phyloP scores from a whole-genome alignment of 2,888 invertebrate species.

The Microctonus hyperodae region DNA sequence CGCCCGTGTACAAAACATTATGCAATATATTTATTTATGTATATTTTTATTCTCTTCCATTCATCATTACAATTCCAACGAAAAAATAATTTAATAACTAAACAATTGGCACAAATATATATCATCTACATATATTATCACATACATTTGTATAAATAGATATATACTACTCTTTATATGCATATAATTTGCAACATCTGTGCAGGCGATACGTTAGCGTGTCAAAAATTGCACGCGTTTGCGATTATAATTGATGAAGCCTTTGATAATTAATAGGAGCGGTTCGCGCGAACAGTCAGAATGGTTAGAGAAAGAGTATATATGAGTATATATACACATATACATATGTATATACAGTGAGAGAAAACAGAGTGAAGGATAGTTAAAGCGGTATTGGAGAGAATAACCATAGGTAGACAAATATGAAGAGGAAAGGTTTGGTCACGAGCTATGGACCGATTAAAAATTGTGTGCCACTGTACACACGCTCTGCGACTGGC shows the following conservation, averaged over 20 bases:
- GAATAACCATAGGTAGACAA: too few species aligned
- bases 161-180: background rate
- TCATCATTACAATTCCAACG: too few species aligned
- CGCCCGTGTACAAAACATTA: too few species aligned
- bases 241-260: slow-evolving; percentile 59
- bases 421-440: slow-evolving; percentile 4
- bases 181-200: slow-evolving; percentile 55
- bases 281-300: slow-evolving; percentile 26
- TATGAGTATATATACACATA: background rate
- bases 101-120: background rate
- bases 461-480: slow-evolving; percentile 40
- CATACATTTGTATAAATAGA: background rate
- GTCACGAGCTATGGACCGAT: slow-evolving; percentile 31
- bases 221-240: slow-evolving; percentile 57
- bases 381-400: background rate
- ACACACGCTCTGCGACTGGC: slow-evolving; percentile 47
- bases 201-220: slow-evolving; percentile 60
- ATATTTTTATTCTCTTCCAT: too few species aligned
- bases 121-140: too few species aligned
- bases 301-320: slow-evolving; percentile 27
- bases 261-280: slow-evolving; percentile 60
- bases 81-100: too few species aligned
- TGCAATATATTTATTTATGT: too few species aligned
- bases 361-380: slow-evolving; percentile 15
- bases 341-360: slow-evolving; percentile 21